A percentile compares a stretch with the other conserved stretches of the same genome.
Conservation (phyloP, 2,113 vertebrate species). For the Hylia prasina region DNA sequence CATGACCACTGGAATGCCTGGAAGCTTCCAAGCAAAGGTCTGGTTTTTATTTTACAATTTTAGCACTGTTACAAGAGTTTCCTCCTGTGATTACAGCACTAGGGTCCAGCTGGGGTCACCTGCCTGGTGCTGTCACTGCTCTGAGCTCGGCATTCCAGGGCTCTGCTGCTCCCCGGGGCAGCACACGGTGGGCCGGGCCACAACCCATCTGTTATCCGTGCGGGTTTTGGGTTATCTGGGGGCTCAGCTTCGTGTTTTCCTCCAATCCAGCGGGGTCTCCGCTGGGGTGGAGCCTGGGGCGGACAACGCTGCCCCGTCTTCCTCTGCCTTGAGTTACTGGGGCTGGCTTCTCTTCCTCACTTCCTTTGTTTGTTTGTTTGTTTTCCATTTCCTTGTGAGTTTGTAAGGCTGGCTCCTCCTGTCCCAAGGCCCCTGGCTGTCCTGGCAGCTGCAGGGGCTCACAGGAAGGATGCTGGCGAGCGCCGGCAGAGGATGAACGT, state of each 20-base stretch:
- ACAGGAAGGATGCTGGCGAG: background rate
- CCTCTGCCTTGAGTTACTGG: background rate
- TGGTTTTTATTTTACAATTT: background rate
- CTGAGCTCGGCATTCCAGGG: background rate
- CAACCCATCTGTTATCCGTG: accelerated
- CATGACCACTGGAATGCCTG: background rate
- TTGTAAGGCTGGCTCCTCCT: background rate
- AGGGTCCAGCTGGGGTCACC: background rate
- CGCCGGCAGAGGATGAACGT: background rate
- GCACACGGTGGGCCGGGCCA: background rate
- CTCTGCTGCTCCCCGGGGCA: background rate
- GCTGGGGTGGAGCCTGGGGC: background rate
- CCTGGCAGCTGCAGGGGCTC: background rate
- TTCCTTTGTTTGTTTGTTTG: background rate
- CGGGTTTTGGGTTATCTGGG: too few species aligned
- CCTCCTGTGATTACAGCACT: background rate
- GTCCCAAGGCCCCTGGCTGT: background rate
- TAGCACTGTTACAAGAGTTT: background rate
- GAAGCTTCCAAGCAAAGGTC: background rate
- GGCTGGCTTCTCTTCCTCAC: background rate
- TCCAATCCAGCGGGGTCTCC: background rate
- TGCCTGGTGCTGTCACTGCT: background rate
- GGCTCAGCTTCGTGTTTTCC: background rate
- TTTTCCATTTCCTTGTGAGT: background rate
- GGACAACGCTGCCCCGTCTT: background rate